Evolutionary conservation across 2,888 invertebrate genomes (phyloP), one percentile per base, ranked within the genome.

Genomic region (Odontocolon sp.): DNA sequence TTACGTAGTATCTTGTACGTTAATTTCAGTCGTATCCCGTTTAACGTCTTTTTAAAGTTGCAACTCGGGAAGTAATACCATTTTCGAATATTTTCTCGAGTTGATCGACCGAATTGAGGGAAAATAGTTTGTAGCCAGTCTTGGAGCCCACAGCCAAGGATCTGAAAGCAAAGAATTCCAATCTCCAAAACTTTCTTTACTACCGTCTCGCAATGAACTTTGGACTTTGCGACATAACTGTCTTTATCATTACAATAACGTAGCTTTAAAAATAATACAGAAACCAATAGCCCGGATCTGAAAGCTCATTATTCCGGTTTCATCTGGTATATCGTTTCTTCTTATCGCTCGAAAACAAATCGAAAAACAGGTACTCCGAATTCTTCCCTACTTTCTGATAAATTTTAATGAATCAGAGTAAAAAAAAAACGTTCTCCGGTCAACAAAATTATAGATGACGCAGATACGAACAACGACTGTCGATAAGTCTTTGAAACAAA

Each of bases 121-220:
- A 95, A 90, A 96, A 98, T 82, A 99, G 92, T 89, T 95, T 95
- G 92, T 97, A 99, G 45, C 98, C 98, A 84, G 94, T 94, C 90
- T 95, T 96, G 84, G 97, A 96, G 82, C 98, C 99, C 85, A 98
- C 97, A 82, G 98, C 96, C 89, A 99, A 92, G 16, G 98, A 98
- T 90, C 97, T 97, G 90, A 16, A 91, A 91, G 59, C 79, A 79
- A 68, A 82, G 78, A 76, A 79, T n/a, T 9, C 3, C 9, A 5
- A 1, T 69, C 6, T 21, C n/a, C 56, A 40, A 40, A 63, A 40
- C n/a, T 66, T 14, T 45, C 33, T 18, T 8, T 21, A 21, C 14
- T 40, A 5, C 3, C 6, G 3, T 3, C 28, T 28, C 28, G 28
- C n/a, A 16, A 23, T 5, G 14, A n/a, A 26, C 50, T 14, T 26